phyloP scores from a whole-genome alignment of 2,113 vertebrate species.

The Zosterops pallidus region DNA sequence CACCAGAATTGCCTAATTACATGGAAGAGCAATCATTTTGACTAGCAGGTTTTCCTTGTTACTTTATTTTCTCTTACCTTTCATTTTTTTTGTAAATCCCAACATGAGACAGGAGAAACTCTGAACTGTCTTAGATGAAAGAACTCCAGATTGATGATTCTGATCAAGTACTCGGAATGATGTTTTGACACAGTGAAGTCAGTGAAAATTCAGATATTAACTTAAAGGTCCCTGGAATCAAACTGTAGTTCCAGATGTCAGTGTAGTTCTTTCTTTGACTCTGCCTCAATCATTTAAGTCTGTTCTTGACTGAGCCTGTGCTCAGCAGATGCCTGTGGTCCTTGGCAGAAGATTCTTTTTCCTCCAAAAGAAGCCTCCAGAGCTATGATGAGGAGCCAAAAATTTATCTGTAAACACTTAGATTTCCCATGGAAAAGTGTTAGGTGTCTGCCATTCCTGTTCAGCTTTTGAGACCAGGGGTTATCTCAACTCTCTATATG shows the following conservation, averaged over 20 bases:
- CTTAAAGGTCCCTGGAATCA: background rate
- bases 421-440: background rate
- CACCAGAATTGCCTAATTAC: background rate
- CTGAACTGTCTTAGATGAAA: background rate
- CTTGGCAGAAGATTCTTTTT: background rate
- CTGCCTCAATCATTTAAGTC: background rate
- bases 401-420: background rate
- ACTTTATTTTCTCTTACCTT: background rate
- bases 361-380: background rate
- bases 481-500: background rate
- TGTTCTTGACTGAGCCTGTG: background rate
- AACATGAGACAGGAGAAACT: background rate
- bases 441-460: background rate
- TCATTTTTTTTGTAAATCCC: background rate
- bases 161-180: background rate
- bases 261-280: background rate
- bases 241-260: background rate
- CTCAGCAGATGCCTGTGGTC: background rate
- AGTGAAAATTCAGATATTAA: background rate
- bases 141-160: background rate
- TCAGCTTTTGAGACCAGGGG: background rate
- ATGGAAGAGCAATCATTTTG: background rate
- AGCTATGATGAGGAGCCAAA: background rate
- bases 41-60: background rate
- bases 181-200: background rate